Evolutionary conservation across 2,797 vertebrate species (phyloP), one percentile per base, ranked within the genome.

Genomic region (Limnodromus scolopaceus): DNA sequence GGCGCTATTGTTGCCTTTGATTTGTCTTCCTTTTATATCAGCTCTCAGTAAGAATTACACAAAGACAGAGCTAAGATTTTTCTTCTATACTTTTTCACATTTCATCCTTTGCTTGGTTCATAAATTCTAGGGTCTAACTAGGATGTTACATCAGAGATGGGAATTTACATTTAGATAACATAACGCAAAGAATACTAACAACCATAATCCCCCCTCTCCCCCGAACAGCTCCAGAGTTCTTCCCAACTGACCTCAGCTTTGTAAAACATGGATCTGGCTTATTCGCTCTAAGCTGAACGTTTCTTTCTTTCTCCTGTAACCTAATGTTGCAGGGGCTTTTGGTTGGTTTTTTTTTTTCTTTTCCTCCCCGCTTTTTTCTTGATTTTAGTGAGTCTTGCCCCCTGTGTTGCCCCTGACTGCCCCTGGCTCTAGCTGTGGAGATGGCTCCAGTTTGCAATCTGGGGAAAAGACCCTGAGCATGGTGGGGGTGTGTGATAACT

Each of bases 11-110:
- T 81, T 96, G 84, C 81, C 84, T 96, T 94, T 84, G 90, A 96
- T 93, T 96, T 91, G 79, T 72, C 92, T 96, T 93, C 86, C 88
- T 87, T 92, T 95, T 92, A 45, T 87, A 92, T 80, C 70, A 75
- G 63, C 25, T 70, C 51, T 78, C 77, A 51, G 65, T 49, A 92
- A 96, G 91, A 93, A 92, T 55, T 74, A 84, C 63, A 91, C 60
- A 87, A 72, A 94, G 84, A 68, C 36, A 87, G 87, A 76, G 64
- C 74, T 63, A 70, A 84, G 66, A 88, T 72, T 86, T 81, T 69
- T 74, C 87, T 70, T 74, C 78, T 84, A 51, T 77, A 92, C 60
- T 89, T 94, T 68, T 92, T 75, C 76, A 71, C 9, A 9, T 81
- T 84, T 94, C 57, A n/a, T 93, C 83, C 45, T 84, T 83, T 71